Conservation (phyloP, 2,113 vertebrate genomes). For the Cottus gobio region DNA sequence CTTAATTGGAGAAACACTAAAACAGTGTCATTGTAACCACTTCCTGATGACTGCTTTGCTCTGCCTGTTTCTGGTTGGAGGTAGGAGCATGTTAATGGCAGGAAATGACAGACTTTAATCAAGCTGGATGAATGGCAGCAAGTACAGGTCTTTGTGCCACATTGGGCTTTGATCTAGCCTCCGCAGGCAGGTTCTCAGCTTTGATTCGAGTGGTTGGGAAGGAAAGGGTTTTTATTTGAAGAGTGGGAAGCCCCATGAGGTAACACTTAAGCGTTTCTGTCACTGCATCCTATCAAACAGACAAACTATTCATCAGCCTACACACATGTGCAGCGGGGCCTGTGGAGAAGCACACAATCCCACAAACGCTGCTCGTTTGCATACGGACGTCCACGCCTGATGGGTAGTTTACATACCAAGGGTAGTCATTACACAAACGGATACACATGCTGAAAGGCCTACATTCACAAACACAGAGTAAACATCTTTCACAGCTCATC, state of each 20-base stretch:
- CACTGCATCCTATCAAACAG: slow-evolving; percentile 74
- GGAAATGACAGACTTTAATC: slow-evolving; percentile 81
- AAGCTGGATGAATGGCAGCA: slow-evolving; percentile 69
- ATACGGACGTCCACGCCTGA: slow-evolving; percentile 45
- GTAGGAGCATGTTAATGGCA: slow-evolving; percentile 75
- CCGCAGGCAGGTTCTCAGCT: slow-evolving; percentile 71
- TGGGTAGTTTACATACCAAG: slow-evolving; percentile 72
- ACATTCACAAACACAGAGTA: slow-evolving; percentile 47
- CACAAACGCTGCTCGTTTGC: slow-evolving; percentile 57
- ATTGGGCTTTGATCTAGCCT: slow-evolving; percentile 76
- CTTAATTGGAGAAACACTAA: slow-evolving; percentile 65
- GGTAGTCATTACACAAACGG: slow-evolving; percentile 66
- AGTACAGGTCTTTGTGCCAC: slow-evolving; percentile 71
- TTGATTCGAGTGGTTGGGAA: slow-evolving; percentile 72
- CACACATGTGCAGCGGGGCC: slow-evolving; percentile 71
- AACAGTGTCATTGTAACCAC: slow-evolving; percentile 65
- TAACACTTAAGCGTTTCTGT: slow-evolving; percentile 77
- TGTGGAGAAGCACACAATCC: slow-evolving; percentile 52
- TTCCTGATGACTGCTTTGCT: slow-evolving; percentile 72
- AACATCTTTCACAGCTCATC: slow-evolving; percentile 34
- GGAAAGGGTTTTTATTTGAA: slow-evolving; percentile 73
- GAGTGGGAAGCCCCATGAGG: slow-evolving; percentile 79
- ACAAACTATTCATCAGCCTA: slow-evolving; percentile 73
- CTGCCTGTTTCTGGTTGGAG: slow-evolving; percentile 54
- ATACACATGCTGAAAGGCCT: slow-evolving; percentile 44